Evolutionary conservation across 1,140 invertebrate species (phyloP), one percentile per base, ranked within the genome.

Genomic region (Drosophila pseudoobscura): DNA sequence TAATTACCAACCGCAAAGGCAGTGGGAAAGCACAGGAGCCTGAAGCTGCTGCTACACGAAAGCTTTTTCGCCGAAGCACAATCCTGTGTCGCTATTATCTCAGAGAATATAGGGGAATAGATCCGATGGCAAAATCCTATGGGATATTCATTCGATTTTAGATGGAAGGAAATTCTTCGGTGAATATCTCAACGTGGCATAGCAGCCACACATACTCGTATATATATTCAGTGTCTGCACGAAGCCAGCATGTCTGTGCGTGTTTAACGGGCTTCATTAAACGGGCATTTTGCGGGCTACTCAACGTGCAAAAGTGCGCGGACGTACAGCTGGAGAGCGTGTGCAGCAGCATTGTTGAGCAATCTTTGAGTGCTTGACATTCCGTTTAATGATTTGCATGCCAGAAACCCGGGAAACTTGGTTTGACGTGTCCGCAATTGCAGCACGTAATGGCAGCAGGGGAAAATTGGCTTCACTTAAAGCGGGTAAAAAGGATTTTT

Each of bases 381-480:
- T 80, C 43, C 45, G 29, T 68, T 80, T 70, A 74, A 87, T 78
- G 78, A 82, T 80, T 87, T 68, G 60, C 54, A 69, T 80, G 68
- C 66, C 72, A 76, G 61, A 58, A 61, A 64, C 31, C 66, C 55
- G 51, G 70, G 47, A 47, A 35, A 58, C 60, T 70, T 87, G 56
- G 78, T 78, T 63, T 78, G 83, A 88, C 78, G 49, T 75, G 41
- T 61, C 39, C 68, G 74, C 83, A 85, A 85, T 87, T 85, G 83
- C 83, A 82, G 64, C 82, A 85, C 82, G 82, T 85, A 85, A 45
- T 45, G n/a, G 26, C 20, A 51, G 50, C 11, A 47, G 1, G 11
- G 72, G 69, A 64, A 85, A 85, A 85, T 85, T 87, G 82, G 78
- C 41, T 75, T 47, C 70, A 56, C 56, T 80, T 65, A 77, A 57